Percentiles rank a stretch among this genome's conserved stretches.
Evolutionary conservation across 2,113 vertebrate species (phyloP).

Genomic region (Amphiprion ocellaris): DNA sequence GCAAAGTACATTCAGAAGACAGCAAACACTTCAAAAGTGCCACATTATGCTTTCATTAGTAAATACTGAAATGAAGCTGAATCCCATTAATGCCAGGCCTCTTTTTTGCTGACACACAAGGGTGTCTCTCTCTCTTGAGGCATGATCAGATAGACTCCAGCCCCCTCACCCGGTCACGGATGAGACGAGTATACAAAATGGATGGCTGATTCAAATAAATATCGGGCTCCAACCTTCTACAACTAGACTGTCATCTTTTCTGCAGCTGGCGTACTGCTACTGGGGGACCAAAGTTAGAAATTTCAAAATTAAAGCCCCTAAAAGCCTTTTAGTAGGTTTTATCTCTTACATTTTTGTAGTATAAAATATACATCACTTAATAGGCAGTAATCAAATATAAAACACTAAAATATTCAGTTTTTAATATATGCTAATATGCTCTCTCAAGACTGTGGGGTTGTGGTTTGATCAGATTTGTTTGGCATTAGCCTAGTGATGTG

Average conservation of each 20-base stretch:
- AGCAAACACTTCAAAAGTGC: background rate
- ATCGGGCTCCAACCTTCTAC: constrained; percentile 4
- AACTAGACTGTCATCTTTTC: constrained; percentile 16
- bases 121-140: background rate
- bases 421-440: too few relatives aligned
- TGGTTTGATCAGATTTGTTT: too few relatives aligned
- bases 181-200: constrained; percentile 10
- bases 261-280: constrained; percentile 23
- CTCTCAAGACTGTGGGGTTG: too few relatives aligned
- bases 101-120: background rate
- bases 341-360: too few relatives aligned
- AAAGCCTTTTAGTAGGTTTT: background rate
- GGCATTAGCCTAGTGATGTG: too few relatives aligned
- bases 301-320: background rate
- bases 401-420: too few relatives aligned
- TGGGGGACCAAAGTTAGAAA: background rate
- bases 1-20: background rate
- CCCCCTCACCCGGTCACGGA: background rate
- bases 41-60: too few relatives aligned
- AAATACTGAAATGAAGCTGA: background rate
- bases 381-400: background rate
- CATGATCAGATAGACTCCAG: background rate
- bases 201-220: constrained; percentile 31
- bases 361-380: background rate
- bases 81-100: background rate